phyloP scores from a whole-genome alignment of 2,113 vertebrate species.

The Capreolus pygargus region DNA sequence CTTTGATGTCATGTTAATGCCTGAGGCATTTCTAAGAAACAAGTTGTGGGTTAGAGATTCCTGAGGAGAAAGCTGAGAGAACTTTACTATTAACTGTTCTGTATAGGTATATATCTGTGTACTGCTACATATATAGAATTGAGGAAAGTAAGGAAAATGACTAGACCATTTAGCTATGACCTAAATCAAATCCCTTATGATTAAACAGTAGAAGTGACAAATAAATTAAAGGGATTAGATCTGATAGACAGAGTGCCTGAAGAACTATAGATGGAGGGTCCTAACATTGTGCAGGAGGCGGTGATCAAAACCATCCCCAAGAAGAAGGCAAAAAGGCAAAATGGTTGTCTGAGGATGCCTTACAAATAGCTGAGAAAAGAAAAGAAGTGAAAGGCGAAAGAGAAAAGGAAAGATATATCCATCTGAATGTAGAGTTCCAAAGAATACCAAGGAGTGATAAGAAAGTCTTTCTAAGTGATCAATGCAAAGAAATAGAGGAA shows the following conservation, averaged over 20 bases:
- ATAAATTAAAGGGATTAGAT: neutral
- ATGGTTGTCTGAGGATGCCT: neutral
- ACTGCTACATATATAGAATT: neutral
- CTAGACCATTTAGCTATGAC: neutral
- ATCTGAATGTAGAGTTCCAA: neutral
- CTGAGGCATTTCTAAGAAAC: constrained; percentile 13
- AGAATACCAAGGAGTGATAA: neutral
- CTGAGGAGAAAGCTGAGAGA: neutral
- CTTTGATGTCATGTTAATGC: neutral
- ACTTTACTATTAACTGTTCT: neutral
- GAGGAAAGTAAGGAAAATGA: neutral
- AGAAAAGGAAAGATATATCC: neutral
- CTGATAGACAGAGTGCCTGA: neutral
- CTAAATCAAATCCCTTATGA: neutral
- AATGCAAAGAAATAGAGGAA: neutral
- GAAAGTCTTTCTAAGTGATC: neutral
- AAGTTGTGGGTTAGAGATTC: neutral
- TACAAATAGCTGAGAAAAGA: neutral
- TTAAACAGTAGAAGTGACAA: neutral
- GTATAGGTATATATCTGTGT: neutral
- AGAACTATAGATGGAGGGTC: neutral
- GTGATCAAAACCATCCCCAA: neutral
- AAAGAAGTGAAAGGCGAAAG: neutral
- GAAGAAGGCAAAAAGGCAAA: neutral
- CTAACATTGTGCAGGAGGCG: neutral